phyloP scores from a whole-genome alignment of 2,888 invertebrate genomes.

The Teleiodes luculella region DNA sequence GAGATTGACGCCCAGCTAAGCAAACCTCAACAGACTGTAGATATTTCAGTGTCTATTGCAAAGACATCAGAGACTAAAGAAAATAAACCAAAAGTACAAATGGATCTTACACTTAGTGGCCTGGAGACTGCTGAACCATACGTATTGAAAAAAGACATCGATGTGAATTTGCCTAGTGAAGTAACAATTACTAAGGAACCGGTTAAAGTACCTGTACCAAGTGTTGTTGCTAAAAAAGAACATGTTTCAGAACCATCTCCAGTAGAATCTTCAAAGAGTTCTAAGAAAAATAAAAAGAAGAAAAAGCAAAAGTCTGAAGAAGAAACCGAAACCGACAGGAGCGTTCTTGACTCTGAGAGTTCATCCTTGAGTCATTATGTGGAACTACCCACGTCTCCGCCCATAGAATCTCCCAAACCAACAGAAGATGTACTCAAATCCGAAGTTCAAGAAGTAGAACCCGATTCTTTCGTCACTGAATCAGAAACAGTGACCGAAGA shows the following conservation, averaged over 20 bases:
- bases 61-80: constrained; percentile 43
- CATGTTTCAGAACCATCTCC: constrained; percentile 16
- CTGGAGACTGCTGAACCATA: constrained; percentile 41
- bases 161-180: constrained; percentile 53
- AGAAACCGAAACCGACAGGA: constrained; percentile 54
- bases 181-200: constrained; percentile 43
- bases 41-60: constrained; percentile 56
- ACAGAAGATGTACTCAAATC: constrained; percentile 34
- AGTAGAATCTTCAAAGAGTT: constrained; percentile 47
- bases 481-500: constrained; percentile 71
- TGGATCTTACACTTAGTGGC: constrained; percentile 56
- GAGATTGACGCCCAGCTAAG: constrained; percentile 15
- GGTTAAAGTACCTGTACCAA: constrained; percentile 18
- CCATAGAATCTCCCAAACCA: constrained; percentile 66
- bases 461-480: constrained; percentile 64
- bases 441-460: constrained; percentile 40
- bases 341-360: constrained; percentile 57
- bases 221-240: constrained; percentile 54
- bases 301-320: constrained; percentile 79
- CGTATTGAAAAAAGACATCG: constrained; percentile 59
- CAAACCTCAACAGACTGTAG: constrained; percentile 45
- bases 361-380: constrained; percentile 67
- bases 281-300: constrained; percentile 80
- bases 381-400: constrained; percentile 67
- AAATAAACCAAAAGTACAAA: constrained; percentile 50